These are phyloP conservation scores for Dryobota labecula DNA, from an alignment of 2,888 invertebrate species.

Conservation along the genomic window DNA sequence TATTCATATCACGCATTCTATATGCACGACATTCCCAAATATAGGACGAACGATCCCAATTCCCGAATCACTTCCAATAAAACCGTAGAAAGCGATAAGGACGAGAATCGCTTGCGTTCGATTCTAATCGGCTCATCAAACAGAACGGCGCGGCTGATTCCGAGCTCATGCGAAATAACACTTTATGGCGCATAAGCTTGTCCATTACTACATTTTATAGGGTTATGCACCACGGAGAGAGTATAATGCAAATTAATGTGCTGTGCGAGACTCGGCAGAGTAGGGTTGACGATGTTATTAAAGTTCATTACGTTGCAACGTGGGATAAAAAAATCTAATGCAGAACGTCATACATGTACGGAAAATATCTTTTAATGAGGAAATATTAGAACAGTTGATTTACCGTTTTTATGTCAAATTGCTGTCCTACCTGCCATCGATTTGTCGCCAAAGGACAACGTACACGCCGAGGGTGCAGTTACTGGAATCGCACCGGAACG, in stretches of 20 bases:
- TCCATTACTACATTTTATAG: slow-evolving; percentile 87
- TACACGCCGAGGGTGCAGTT: no score
- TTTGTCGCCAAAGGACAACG: no score
- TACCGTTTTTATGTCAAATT: not conserved
- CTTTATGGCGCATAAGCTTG: slow-evolving; percentile 83
- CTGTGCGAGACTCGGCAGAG: slow-evolving; percentile 76
- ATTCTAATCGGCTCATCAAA: slow-evolving; percentile 81
- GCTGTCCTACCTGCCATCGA: no score
- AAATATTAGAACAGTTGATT: not conserved
- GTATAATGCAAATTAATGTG: slow-evolving; percentile 88
- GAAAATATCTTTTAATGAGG: slow-evolving; percentile 17
- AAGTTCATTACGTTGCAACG: slow-evolving; percentile 52
- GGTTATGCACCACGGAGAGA: slow-evolving; percentile 82
- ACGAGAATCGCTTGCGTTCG: slow-evolving; percentile 70
- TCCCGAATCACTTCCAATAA: slow-evolving; percentile 60
- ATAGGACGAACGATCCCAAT: slow-evolving; percentile 52
- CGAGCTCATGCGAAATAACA: slow-evolving; percentile 80
- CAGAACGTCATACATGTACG: not conserved
- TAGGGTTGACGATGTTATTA: slow-evolving; percentile 76
- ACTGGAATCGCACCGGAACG: no score
- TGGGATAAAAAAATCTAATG: slow-evolving; percentile 43
- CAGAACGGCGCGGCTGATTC: slow-evolving; percentile 73
- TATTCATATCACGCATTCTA: slow-evolving; percentile 41
- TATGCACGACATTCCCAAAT: slow-evolving; percentile 48
- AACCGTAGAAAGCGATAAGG: slow-evolving; percentile 65